Evolutionary conservation across 2,797 vertebrate genomes (phyloP).

Genomic region (Esox lucius): DNA sequence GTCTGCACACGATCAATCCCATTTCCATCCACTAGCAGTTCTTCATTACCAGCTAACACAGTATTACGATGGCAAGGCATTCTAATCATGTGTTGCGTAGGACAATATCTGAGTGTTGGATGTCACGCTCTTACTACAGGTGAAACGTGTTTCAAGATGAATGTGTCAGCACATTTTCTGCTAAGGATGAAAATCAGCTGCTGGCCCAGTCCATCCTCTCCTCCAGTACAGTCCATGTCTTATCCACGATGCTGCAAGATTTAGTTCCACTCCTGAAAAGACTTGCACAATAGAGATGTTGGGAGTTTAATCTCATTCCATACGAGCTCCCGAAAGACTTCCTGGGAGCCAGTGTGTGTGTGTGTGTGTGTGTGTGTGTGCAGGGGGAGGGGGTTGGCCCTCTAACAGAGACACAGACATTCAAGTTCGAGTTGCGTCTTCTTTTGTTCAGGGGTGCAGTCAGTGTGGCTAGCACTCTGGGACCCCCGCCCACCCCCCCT

Average conservation of each 20-base stretch:
- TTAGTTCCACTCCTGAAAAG: conserved; percentile 50
- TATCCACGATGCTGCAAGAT: conserved; percentile 33
- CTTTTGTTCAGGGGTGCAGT: conserved; percentile 72
- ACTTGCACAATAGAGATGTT: conserved; percentile 62
- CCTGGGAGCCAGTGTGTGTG: conserved; percentile 46
- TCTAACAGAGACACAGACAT: conserved; percentile 64
- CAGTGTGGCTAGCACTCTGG: conserved; percentile 63
- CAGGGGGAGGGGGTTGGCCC: conserved; percentile 23
- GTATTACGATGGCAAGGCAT: not conserved
- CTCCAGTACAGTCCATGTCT: not conserved
- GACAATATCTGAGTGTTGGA: not conserved
- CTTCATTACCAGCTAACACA: not conserved
- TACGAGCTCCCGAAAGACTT: conserved; percentile 58
- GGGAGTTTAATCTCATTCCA: conserved; percentile 61
- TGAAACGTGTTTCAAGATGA: not conserved
- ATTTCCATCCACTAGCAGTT: not conserved
- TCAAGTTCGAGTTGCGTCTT: conserved; percentile 74
- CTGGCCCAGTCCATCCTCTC: not conserved
- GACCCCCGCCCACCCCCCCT: conserved; percentile 53
- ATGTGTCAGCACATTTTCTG: not conserved
- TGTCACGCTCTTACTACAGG: not conserved
- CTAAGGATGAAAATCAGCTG: not conserved
- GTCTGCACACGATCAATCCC: not conserved
- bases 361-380: conserved; percentile 40
- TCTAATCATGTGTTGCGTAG: not conserved